phyloP scores from a whole-genome alignment of 2,797 vertebrate genomes.

The Alfaro cultratus region DNA sequence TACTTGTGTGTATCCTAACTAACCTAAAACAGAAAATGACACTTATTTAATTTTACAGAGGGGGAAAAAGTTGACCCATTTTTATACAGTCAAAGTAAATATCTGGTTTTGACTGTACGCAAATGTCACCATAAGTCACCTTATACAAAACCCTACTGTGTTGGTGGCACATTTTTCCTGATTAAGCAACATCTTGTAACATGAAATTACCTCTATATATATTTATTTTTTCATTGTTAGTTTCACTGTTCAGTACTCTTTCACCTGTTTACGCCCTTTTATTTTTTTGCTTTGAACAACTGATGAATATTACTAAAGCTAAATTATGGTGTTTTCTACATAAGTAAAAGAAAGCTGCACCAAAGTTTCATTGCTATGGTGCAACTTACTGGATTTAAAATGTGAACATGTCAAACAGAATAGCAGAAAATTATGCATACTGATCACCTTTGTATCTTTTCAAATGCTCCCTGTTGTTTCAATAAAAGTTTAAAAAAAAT shows the following conservation, averaged over 20 bases:
- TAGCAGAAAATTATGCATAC: background rate
- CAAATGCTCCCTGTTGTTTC: background rate
- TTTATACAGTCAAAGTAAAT: background rate
- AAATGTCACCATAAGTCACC: background rate
- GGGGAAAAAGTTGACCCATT: background rate
- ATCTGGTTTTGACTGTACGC: background rate
- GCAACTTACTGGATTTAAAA: background rate
- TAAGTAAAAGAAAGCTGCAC: background rate
- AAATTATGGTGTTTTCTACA: background rate
- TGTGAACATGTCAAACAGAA: background rate
- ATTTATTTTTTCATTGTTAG: background rate
- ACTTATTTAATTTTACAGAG: background rate
- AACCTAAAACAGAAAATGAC: background rate
- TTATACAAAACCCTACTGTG: background rate
- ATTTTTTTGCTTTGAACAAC: background rate
- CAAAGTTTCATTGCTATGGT: background rate
- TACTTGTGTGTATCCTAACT: background rate
- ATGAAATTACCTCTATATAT: background rate
- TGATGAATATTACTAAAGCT: background rate
- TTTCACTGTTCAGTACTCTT: background rate
- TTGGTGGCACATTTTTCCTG: background rate
- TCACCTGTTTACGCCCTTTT: background rate
- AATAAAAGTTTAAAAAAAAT: background rate
- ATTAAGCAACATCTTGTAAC: background rate
- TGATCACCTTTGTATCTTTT: background rate